Evolutionary conservation across 2,888 invertebrate species (phyloP), one percentile per base, ranked within the genome.

Genomic region (Drosophila lutescens): DNA sequence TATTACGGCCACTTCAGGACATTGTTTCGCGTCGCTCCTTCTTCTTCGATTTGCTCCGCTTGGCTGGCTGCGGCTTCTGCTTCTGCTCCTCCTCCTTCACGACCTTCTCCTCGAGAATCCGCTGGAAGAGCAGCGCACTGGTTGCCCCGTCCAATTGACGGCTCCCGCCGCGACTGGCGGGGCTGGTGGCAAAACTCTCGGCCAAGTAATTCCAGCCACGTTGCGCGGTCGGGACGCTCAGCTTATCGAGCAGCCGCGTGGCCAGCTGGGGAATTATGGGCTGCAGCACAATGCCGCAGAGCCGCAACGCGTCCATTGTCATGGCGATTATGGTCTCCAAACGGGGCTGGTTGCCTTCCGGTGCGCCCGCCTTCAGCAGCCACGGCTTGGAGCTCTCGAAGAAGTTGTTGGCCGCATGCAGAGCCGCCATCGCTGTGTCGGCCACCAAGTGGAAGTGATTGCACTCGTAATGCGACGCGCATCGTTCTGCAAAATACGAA

Each of bases 341-440:
- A 82, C 95, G 93, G 46, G 94, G 93, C 53, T 94, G 71, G 74
- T 91, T 93, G 58, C 74, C 59, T 4, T 23, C 59, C 54, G 40
- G 59, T 54, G 43, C 66, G 51, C 59, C 74, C 15, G 59, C 96
- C 58, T 93, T 94, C 67, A 99, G 93, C 78, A 95, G 94, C 99
- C 99, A 99, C 0, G 99, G 99, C 90, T 96, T 95, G 80, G 95
- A 94, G 4, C 95, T 93, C 88, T 98, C 96, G 86, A 99, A 95
- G 93, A 98, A 97, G 69, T 94, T 93, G 93, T 99, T 99, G 17
- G 97, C 95, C 32, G 94, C 92, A 87, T 96, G 96, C 12, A 98
- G 92, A 0, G 95, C 94, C 12, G 94, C 93, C 91, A 98, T 95
- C 0, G 97, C 94, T 0, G 94, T 93, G 90, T 98, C 97, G 0